Evolutionary conservation across 2,113 vertebrate species (phyloP), one percentile per base, ranked within the genome.

Genomic region (Megaceryle maxima): DNA sequence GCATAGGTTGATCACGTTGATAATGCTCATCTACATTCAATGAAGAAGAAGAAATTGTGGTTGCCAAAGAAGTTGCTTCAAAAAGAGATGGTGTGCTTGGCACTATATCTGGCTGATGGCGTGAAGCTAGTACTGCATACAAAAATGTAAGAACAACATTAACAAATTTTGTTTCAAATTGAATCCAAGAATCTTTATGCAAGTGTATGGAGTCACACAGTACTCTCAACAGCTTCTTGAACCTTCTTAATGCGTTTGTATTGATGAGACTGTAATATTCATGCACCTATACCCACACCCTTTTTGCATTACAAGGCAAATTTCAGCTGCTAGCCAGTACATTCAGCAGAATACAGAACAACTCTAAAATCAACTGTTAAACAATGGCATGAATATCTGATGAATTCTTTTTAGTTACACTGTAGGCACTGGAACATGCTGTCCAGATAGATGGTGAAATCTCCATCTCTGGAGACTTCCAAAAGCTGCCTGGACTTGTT

Each of bases 31-130:
- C 98, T 83, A 96, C 98, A 90, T 98, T 99, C 92, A 99, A 97
- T 67, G 99, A 99, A 91, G 99, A 99, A 77, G 98, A 98, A 77
- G 99, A 99, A 97, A 99, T 98, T 68, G 98, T 98, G 59, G 99
- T 99, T 86, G 98, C 98, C 98, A 99, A 97, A 94, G 99, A 99
- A 95, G 98, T 98, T 17, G 99, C 98, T 97, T 99, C 98, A 77
- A 98, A 99, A 63, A 98, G 97, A 55, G 98, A 98, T 1, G 98
- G 97, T 73, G 98, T 98, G 93, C 98, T 98, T 6, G 99, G 98
- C 50, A 99, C 98, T 95, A 99, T 98, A 92, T 99, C 99, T 0
- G 99, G 99, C 37, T 92, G 98, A 89, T 97, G 98, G 92, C 95
- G 98, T 6, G 98, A 98, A 68, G 97, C 97, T 55, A 99, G 98